Percentiles rank a stretch among this genome's conserved stretches.
Evolutionary conservation across 53 echinoderm and acorn worm genomes (phyloP).

Genomic region (Paracentrotus lividus): DNA sequence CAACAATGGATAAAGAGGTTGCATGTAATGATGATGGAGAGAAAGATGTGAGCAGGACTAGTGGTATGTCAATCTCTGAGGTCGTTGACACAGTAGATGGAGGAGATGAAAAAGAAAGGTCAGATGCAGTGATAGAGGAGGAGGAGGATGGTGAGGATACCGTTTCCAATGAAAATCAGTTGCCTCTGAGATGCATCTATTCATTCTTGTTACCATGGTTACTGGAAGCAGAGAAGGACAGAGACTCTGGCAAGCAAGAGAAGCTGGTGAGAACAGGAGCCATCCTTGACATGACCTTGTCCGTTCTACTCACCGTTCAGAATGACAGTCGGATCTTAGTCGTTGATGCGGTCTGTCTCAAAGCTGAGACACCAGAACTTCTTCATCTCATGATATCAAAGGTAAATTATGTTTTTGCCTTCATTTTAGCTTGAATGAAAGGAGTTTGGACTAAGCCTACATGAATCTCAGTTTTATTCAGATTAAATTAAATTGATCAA

Average conservation of each 20-base stretch:
- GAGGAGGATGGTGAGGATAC: not conserved
- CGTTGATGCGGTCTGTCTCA: constrained; percentile 75
- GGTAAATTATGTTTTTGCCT: constrained; percentile 39
- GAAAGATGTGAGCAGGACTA: not conserved
- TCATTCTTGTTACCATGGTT: constrained; percentile 83
- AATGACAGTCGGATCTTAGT: constrained; percentile 53
- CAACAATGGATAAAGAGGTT: not conserved
- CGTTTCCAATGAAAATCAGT: not conserved
- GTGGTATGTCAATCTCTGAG: not conserved
- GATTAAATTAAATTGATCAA: too few species aligned
- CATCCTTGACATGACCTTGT: constrained; percentile 46
- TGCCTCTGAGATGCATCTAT: constrained; percentile 72
- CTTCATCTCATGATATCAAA: constrained; percentile 50
- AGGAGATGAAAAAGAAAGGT: too few species aligned
- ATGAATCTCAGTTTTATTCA: too few species aligned
- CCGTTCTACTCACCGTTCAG: not conserved
- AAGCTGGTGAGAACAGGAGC: not conserved
- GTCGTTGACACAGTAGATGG: not conserved
- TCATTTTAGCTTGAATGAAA: not conserved
- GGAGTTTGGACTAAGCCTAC: too few species aligned
- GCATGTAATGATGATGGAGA: not conserved
- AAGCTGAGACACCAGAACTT: constrained; percentile 67
- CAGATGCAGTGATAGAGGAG: not conserved
- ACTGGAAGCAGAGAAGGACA: constrained; percentile 50
- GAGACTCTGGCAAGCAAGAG: not conserved